These are phyloP conservation scores for Leptopilina drosophilae DNA, from an alignment of 2,888 invertebrate genomes.

Conservation along the genomic window DNA sequence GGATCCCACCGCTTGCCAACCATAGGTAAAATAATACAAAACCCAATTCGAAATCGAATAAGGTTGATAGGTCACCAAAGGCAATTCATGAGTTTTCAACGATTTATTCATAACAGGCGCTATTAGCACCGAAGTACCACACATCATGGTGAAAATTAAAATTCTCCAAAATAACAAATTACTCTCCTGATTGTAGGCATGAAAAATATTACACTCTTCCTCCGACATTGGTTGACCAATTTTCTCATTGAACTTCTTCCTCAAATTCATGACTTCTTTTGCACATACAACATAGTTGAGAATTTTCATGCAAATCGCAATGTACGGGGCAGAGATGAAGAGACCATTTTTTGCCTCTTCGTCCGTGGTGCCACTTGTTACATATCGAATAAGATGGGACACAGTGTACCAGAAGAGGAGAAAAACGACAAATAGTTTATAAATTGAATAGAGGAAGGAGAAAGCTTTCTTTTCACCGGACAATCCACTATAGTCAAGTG, in stretches of 20 bases:
- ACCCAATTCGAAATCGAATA: neutral
- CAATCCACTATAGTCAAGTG: neutral
- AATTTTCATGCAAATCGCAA: neutral
- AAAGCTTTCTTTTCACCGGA: neutral
- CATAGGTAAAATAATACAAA: neutral
- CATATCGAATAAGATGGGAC: neutral
- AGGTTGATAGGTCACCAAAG: too few species aligned
- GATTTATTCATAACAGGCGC: too few species aligned
- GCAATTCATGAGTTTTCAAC: too few species aligned
- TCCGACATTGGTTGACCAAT: neutral
- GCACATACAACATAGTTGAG: neutral
- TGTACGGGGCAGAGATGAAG: neutral
- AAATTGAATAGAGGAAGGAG: neutral
- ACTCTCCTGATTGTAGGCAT: neutral
- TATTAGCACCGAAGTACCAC: too few species aligned
- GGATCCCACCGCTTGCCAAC: neutral
- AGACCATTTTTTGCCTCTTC: neutral
- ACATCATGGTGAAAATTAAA: neutral
- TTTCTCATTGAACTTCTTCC: neutral
- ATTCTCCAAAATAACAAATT: neutral
- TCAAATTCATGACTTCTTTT: neutral
- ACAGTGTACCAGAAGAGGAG: neutral
- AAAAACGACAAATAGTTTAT: neutral
- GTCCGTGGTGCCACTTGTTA: too few species aligned
- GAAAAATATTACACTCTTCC: neutral